Evolutionary conservation across 2,113 vertebrate genomes (phyloP), one percentile per base, ranked within the genome.

Genomic region (Telmatochromis sp.): DNA sequence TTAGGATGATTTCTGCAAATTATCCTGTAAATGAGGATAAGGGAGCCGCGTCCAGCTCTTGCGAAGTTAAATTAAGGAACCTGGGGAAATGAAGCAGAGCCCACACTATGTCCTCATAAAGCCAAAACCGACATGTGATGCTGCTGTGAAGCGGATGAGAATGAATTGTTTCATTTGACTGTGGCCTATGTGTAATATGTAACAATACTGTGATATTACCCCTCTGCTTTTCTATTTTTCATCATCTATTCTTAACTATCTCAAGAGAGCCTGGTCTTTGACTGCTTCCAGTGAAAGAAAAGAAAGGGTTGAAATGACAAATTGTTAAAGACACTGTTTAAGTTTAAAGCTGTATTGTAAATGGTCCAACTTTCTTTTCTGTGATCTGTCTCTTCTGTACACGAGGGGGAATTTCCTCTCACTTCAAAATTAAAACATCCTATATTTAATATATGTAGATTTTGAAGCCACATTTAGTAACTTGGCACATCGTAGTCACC

Each of bases 1-100:
- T 89, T 68, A 26, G 17, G 31, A 75, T 55, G 5, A 84, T 91
- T 89, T 91, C 49, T 47, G 51, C 58, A 87, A 92, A 89, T 92
- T 10, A 68, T 85, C 70, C 73, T 63, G 63, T 85, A 88, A 90
- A 86, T 63, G 81, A 85, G 60, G 81, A 81, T 73, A 37, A 73
- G 19, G 49, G 14, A 85, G 87, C 78, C 26, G 5, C 35, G 23
- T 86, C 65, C 47, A 78, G 73, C 45, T 65, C 35, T 45, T 82
- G 84, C 58, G 14, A 86, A 60, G 68, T 82, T 88, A 89, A 86
- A 89, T 86, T 8, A 86, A 81, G 84, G 80, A 83, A 82, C 26
- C 57, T n/a, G 57, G 49, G 82, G 80, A 88, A 90, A 91, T 87
- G 35, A 85, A 85, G 57, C 83, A 37, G 37, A 83, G 47, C 17